Evolutionary conservation across 2,797 vertebrate species (phyloP).

Genomic region (Brachymystax lenok): DNA sequence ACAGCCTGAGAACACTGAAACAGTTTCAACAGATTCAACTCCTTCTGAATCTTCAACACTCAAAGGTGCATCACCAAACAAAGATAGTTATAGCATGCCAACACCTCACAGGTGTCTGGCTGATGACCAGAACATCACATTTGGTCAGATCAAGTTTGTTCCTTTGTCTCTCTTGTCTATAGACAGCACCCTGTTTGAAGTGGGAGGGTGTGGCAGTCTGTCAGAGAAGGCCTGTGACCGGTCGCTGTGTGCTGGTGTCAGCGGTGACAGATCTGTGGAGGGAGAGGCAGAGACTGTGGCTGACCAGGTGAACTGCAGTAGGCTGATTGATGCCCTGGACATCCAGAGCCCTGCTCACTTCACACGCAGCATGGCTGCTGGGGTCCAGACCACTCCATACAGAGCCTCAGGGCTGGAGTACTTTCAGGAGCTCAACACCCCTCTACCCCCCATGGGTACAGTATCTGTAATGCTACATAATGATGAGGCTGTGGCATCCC

Average conservation of each 20-base stretch:
- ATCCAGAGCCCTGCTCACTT: slow-evolving; percentile 74
- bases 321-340: slow-evolving; percentile 73
- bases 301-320: slow-evolving; percentile 60
- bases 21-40: neutral
- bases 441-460: neutral
- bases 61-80: slow-evolving; percentile 7
- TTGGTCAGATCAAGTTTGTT: slow-evolving; percentile 63
- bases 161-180: slow-evolving; percentile 75
- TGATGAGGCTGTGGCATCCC: neutral
- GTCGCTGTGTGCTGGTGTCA: slow-evolving; percentile 21
- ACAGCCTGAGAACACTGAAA: neutral
- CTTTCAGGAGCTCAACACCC: slow-evolving; percentile 1
- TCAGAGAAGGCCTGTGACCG: slow-evolving; percentile 2
- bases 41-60: slow-evolving; percentile 30
- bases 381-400: slow-evolving; percentile 72
- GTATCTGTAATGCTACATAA: neutral
- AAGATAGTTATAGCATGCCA: slow-evolving; percentile 6
- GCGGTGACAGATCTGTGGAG: slow-evolving; percentile 8
- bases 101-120: slow-evolving; percentile 28
- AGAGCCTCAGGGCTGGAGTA: slow-evolving; percentile 20
- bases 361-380: slow-evolving; percentile 46
- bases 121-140: slow-evolving; percentile 60
- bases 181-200: slow-evolving; percentile 70
- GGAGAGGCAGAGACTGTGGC: slow-evolving; percentile 14
- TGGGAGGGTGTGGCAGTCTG: slow-evolving; percentile 28